Base-by-base conservation (phyloP, 2,888 invertebrate species). In the Ernsta delagoae region DNA sequence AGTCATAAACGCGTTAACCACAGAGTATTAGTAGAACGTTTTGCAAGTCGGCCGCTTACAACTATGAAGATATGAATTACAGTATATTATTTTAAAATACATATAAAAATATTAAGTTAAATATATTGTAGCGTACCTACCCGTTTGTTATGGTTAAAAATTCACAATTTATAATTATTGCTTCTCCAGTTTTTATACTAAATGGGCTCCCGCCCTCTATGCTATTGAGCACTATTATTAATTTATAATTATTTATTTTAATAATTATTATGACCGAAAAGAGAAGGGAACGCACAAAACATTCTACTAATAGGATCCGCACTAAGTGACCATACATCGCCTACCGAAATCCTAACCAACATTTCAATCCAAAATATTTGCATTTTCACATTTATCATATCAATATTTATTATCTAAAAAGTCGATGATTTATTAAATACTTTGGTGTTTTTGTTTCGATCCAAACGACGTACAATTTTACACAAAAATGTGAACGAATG, bases 381-480 rank as follows among this genome's bases (percentile, higher is more conserved):
- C 79, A 82, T 80, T 81, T 83, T 81, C 83, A 83, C 83, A 80
- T 83, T 88, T 83, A 84, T 82, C 81, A 85, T 86, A 84, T 82
- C 81, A 85, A 86, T 89, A 90, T 88, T 89, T 92, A 92, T 90
- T 90, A 92, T 88, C 91, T 92, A 93, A 90, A 88, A 89, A 93
- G 90, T 93, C 93, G 93, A 91, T 92, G 92, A 89, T 88, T 81
- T 86, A 86, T 85, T 88, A 84, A 89, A 88, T 85, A 88, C 83
- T 88, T 93, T 93, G 92, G 92, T 93, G 92, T 92, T 93, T 86
- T 86, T 88, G 90, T 93, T 93, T 90, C 92, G 89, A 88, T 92
- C 72, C 75, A 77, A 76, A 72, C 70, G 66, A 77, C 75, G 75
- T 75, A 72, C 65, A 67, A 54, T 45, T 53, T 57, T 68, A 45